Conservation (phyloP, 2,113 vertebrate genomes). For the Varanus salvator region DNA sequence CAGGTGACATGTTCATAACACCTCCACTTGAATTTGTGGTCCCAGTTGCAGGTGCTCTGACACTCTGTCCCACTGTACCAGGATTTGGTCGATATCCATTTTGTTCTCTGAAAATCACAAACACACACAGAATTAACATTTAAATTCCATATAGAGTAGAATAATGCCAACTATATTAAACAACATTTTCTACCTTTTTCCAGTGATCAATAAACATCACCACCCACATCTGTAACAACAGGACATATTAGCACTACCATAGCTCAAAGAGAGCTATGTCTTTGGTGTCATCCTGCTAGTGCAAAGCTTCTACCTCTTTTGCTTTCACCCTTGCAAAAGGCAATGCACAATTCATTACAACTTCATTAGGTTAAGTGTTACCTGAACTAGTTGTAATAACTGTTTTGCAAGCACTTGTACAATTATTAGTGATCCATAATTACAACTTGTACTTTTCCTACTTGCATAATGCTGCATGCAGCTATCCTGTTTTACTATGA, state of each 20-base stretch:
- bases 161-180: conserved; percentile 25
- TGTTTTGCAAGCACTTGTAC: no score
- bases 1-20: conserved; percentile 82
- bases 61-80: conserved; percentile 77
- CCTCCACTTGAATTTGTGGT: conserved; percentile 80
- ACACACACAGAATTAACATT: conserved; percentile 35
- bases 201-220: conserved; percentile 10
- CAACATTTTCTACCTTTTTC: not conserved
- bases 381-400: no score
- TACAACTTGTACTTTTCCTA: no score
- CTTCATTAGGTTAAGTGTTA: no score
- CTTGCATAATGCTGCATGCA: no score
- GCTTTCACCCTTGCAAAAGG: no score
- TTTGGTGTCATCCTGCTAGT: no score
- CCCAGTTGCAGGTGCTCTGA: conserved; percentile 83
- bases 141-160: conserved; percentile 25
- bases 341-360: no score
- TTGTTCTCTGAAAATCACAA: conserved; percentile 84
- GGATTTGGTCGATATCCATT: conserved; percentile 89
- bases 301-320: no score
- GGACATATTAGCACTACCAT: not conserved
- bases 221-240: not conserved
- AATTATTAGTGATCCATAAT: no score
- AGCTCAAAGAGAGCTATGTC: no score
- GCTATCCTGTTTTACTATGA: no score